Percentiles rank a stretch among this genome's conserved stretches.
These are phyloP conservation scores for Antheraea yamamai DNA, from an alignment of 2,888 invertebrate species.

Conservation along the genomic window DNA sequence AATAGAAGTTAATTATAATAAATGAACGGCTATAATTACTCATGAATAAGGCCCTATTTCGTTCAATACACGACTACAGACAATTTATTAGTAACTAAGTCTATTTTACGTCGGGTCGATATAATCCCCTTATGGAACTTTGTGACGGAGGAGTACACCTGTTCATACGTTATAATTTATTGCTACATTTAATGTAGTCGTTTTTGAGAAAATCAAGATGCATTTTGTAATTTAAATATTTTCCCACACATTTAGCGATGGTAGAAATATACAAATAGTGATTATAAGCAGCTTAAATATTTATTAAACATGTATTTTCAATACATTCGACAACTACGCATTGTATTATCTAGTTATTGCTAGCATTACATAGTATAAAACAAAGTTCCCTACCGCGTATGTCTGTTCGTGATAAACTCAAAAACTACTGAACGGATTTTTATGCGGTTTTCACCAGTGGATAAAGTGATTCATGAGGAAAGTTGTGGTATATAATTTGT, in stretches of 20 bases:
- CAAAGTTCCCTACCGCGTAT: no score
- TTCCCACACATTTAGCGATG: no score
- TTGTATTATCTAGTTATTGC: no score
- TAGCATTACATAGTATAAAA: no score
- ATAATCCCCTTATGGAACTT: not conserved
- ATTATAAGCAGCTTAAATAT: not conserved
- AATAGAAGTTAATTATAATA: not conserved
- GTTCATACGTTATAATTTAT: not conserved
- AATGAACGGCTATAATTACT: not conserved
- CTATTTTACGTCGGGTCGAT: not conserved
- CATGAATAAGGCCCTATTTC: not conserved
- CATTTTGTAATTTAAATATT: not conserved
- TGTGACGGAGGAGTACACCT: not conserved
- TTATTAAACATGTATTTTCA: no score
- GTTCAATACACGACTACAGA: not conserved
- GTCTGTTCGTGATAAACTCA: no score
- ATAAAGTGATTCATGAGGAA: no score
- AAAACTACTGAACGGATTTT: no score
- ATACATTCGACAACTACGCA: no score
- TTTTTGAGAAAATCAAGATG: not conserved
- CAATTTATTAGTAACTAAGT: constrained; percentile 1
- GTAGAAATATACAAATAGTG: not conserved
- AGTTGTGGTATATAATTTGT: no score
- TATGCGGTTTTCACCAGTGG: no score
- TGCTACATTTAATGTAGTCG: not conserved